Evolutionary conservation across 2,113 vertebrate genomes (phyloP), one percentile per base, ranked within the genome.

Genomic region (Australoheros scitulus): DNA sequence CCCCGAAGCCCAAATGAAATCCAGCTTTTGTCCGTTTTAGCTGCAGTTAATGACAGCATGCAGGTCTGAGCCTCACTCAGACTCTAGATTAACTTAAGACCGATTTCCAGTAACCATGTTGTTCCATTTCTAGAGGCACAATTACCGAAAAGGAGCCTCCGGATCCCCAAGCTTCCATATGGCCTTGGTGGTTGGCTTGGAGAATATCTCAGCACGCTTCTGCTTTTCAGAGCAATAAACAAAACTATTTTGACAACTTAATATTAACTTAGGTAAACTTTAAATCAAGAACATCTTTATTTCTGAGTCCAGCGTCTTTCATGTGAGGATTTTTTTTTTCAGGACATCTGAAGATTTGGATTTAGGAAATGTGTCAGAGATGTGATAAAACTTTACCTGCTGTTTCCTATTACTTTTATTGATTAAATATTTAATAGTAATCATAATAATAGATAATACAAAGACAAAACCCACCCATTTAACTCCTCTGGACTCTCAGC

Each of bases 31-130:
- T 90, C 87, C 47, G 61, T 83, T 91, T 80, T 59, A 80, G 83
- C 88, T 85, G 56, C 61, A 22, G 72, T 70, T 91, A 86, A 89
- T 93, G 63, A 79, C 64, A 86, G 87, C 82, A 74, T 83, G 74
- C 77, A 41, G 70, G 77, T 83, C 32, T 17, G 9, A 86, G 83
- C 61, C 57, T 77, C 64, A 15, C 57, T 61, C 56, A 74, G 82
- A 81, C 65, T 68, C 88, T 84, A 81, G 47, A 76, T 85, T 82
- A 91, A 86, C 74, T 84, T 81, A 81, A 89, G 63, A 34, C 77
- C 41, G 84, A 61, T 80, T 91, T 85, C 75, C 76, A 80, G 61
- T 65, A 80, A 81, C 74, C 74, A 64, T 75, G 34, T 80, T 56
- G 58, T 79, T 79, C 20, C 75, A 61, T 76, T 87, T 89, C 58